Conservation (phyloP, 2,113 vertebrate species). For the Guaruba guarouba region DNA sequence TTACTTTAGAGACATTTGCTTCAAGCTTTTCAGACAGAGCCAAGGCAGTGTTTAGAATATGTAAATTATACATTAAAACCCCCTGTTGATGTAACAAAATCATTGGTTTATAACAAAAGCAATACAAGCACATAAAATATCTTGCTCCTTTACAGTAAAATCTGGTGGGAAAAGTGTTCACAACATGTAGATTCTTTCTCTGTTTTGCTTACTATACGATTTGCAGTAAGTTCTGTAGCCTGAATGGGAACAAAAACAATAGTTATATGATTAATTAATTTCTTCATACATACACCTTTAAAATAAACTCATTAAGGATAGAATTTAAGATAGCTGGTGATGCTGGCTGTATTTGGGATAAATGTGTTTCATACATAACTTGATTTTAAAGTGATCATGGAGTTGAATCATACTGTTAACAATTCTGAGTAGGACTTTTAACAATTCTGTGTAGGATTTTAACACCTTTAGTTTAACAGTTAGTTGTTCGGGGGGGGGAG, state of each 20-base stretch:
- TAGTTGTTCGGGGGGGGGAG: accelerated
- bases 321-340: neutral
- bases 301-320: neutral
- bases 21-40: neutral
- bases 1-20: neutral
- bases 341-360: neutral
- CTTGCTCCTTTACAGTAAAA: neutral
- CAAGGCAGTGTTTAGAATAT: neutral
- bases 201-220: neutral
- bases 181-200: neutral
- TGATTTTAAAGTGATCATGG: neutral
- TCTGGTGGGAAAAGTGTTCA: neutral
- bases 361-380: accelerated
- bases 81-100: neutral
- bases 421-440: neutral
- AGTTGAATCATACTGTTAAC: neutral
- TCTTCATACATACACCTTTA: neutral
- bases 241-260: neutral
- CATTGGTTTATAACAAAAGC: neutral
- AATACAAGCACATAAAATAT: neutral
- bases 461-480: accelerated
- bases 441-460: neutral
- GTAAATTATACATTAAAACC: neutral
- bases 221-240: neutral
- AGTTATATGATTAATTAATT: neutral